Conservation (phyloP, 2,113 vertebrate genomes). For the Pseudonaja textilis region DNA sequence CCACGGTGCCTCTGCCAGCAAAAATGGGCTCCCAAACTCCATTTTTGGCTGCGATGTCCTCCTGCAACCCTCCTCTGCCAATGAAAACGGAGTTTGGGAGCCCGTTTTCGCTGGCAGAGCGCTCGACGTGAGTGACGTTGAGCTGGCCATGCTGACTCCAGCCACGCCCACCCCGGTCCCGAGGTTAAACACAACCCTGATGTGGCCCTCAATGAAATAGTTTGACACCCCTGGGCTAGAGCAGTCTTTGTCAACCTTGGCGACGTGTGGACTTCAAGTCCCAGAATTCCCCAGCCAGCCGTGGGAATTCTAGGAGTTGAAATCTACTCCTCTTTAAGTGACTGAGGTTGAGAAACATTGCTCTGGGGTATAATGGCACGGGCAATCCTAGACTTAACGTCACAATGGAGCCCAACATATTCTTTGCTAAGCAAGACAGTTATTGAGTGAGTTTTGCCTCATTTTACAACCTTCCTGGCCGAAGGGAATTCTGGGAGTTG, state of each 20-base stretch:
- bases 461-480: background rate
- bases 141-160: too few species aligned
- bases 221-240: background rate
- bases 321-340: too few species aligned
- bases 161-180: too few species aligned
- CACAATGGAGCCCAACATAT: background rate
- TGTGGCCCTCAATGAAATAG: too few species aligned
- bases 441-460: background rate
- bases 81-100: too few species aligned
- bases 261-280: background rate
- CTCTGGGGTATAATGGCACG: background rate
- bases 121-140: too few species aligned
- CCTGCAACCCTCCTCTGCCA: too few species aligned
- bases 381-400: background rate
- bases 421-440: background rate
- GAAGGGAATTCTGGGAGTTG: background rate
- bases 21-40: too few species aligned
- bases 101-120: too few species aligned
- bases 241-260: background rate
- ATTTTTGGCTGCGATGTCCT: too few species aligned
- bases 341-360: background rate
- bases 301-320: background rate
- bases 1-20: too few species aligned
- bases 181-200: too few species aligned
- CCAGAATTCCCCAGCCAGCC: background rate